A percentile compares a stretch with the other conserved stretches of the same genome.
phyloP scores from a whole-genome alignment of 2,797 vertebrate species.

The Labeo calbasu region DNA sequence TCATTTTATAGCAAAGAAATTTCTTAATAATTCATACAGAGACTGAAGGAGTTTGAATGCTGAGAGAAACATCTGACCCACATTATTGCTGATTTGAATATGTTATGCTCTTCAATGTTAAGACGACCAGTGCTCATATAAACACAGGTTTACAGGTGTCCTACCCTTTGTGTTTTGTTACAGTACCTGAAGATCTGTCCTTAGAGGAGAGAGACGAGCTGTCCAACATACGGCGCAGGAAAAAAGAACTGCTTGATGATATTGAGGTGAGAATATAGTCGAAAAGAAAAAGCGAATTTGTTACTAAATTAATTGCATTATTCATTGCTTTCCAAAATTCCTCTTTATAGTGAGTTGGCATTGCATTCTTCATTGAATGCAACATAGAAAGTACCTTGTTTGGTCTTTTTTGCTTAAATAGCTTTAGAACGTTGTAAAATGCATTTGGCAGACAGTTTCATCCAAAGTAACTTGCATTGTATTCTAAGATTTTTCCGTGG shows the following conservation, averaged over 20 bases:
- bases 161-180: constrained; percentile 7
- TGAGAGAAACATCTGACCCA: neutral
- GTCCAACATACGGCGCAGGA: constrained; percentile 92
- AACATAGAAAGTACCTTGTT: neutral
- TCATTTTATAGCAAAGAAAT: neutral
- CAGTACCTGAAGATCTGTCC: constrained; percentile 94
- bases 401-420: neutral
- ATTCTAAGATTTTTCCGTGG: neutral
- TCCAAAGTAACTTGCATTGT: neutral
- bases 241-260: constrained; percentile 97
- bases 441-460: neutral
- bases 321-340: neutral
- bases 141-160: constrained; percentile 15
- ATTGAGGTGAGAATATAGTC: constrained; percentile 85
- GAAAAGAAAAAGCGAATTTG: neutral
- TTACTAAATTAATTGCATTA: neutral
- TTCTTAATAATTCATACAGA: neutral
- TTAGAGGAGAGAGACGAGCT: constrained; percentile 93
- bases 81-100: constrained; percentile 11
- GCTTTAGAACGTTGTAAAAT: neutral
- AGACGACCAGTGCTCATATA: neutral
- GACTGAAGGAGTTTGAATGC: neutral
- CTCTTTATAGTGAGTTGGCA: too few species aligned
- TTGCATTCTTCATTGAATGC: neutral
- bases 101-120: neutral